Evolutionary conservation across 2,888 invertebrate genomes (phyloP).

Genomic region (Cephus rjabovi): DNA sequence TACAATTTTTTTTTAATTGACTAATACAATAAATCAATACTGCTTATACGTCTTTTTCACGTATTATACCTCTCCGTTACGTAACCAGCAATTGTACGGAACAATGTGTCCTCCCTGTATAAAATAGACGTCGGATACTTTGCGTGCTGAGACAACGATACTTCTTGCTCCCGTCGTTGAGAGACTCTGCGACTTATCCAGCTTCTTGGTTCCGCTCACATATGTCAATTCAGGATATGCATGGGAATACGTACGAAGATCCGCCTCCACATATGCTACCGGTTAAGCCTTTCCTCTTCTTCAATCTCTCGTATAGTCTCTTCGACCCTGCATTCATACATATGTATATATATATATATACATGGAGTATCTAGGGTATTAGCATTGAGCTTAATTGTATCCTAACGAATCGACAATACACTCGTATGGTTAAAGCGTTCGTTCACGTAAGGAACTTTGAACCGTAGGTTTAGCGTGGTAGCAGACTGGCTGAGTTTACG

Average conservation of each 20-base stretch:
- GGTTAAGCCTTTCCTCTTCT: not conserved
- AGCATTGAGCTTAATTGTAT: not conserved
- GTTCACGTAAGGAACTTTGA: not conserved
- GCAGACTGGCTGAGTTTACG: not conserved
- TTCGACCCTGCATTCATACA: not conserved
- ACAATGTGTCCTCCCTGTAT: not conserved
- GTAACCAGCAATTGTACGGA: too few species aligned
- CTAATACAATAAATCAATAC: too few species aligned
- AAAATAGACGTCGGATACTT: not conserved
- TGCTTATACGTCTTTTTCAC: too few species aligned
- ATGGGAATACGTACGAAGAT: constrained; percentile 27
- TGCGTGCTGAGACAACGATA: not conserved
- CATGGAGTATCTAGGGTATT: not conserved
- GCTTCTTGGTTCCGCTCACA: constrained; percentile 12
- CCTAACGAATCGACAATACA: not conserved
- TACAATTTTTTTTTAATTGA: not conserved
- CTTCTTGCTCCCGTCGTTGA: not conserved
- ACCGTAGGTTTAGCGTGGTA: not conserved
- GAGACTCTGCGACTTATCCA: not conserved
- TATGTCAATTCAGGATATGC: constrained; percentile 30
- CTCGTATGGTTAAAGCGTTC: not conserved
- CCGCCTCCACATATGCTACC: constrained; percentile 12
- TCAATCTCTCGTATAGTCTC: not conserved
- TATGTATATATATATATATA: not conserved
- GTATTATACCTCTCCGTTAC: too few species aligned